These are phyloP conservation scores for Neocrepidodera transversa DNA, from an alignment of 2,888 invertebrate genomes.

Conservation along the genomic window DNA sequence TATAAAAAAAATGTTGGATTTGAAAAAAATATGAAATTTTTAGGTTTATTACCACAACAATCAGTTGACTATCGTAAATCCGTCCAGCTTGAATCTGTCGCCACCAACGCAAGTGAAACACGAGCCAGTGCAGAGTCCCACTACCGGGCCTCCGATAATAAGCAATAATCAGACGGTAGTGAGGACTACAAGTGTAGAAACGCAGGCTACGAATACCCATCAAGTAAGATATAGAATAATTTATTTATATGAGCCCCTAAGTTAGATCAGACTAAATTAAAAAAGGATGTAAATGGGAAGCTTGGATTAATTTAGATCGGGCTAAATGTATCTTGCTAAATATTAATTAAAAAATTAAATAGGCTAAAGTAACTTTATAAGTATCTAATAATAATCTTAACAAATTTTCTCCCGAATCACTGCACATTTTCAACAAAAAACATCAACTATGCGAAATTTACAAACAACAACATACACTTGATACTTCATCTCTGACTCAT, in stretches of 20 bases:
- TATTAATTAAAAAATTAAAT: no score
- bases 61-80: constrained; percentile 60
- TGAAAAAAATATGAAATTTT: no score
- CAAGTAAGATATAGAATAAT: constrained; percentile 36
- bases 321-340: no score
- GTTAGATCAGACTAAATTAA: no score
- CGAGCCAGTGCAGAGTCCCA: constrained; percentile 44
- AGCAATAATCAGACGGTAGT: constrained; percentile 35
- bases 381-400: no score
- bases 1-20: no score
- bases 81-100: constrained; percentile 52
- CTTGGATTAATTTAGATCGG: no score
- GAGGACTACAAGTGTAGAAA: constrained; percentile 38
- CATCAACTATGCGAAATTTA: constrained; percentile 1
- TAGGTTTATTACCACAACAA: constrained; percentile 62
- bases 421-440: no score
- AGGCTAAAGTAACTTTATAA: no score
- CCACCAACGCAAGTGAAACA: constrained; percentile 42
- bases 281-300: no score
- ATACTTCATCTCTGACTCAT: constrained; percentile 6
- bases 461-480: neutral
- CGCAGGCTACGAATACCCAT: constrained; percentile 35
- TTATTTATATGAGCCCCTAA: neutral
- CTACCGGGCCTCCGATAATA: constrained; percentile 25
- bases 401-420: no score